Conservation (phyloP, 2,888 invertebrate species). For the Pollenia griseotomentosa region DNA sequence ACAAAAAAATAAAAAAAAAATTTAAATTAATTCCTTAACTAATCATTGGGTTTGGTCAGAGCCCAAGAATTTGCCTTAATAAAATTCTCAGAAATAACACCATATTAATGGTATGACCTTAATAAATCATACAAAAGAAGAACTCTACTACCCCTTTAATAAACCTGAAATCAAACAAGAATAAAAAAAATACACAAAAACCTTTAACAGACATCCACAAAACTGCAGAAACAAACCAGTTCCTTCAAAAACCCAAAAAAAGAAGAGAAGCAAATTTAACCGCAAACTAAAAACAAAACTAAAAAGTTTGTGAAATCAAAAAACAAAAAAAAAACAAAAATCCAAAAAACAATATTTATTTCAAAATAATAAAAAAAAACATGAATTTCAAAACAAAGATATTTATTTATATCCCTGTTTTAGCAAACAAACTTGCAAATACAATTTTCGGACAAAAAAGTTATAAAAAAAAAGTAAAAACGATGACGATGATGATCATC, state of each 20-base stretch:
- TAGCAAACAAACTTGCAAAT: conserved; percentile 6
- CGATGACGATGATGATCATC: conserved; percentile 55
- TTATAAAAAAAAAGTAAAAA: conserved; percentile 56
- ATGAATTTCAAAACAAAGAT: conserved; percentile 26
- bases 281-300: conserved; percentile 54
- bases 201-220: conserved; percentile 36
- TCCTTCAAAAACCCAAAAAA: background rate
- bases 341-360: background rate
- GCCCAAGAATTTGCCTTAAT: conserved; percentile 64
- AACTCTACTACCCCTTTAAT: conserved; percentile 51
- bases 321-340: conserved; percentile 3
- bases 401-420: conserved; percentile 26
- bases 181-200: conserved; percentile 22
- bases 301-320: conserved; percentile 17
- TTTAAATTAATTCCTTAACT: conserved; percentile 45
- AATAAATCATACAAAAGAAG: conserved; percentile 63
- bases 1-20: background rate
- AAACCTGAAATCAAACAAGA: conserved; percentile 18
- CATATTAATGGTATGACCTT: conserved; percentile 68
- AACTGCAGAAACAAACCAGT: conserved; percentile 47
- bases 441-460: conserved; percentile 10
- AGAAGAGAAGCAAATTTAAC: conserved; percentile 45
- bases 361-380: conserved; percentile 38
- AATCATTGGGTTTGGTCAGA: conserved; percentile 64
- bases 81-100: conserved; percentile 69